These are phyloP conservation scores for Sebastes reedi DNA, from an alignment of 2,797 vertebrate species.

Conservation along the genomic window DNA sequence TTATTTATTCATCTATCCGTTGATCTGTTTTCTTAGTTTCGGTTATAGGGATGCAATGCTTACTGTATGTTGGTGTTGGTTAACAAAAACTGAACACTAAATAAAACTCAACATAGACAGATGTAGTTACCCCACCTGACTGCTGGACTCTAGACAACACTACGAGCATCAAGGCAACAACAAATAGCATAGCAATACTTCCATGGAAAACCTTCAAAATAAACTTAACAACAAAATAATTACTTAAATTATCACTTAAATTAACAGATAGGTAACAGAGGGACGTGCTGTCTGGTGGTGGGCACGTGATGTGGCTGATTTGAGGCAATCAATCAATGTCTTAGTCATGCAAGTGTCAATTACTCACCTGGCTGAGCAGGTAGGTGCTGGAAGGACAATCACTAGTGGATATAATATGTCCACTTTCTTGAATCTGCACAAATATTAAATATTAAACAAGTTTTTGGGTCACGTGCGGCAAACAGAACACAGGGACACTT, in stretches of 20 bases:
- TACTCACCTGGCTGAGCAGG: neutral
- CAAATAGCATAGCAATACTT: neutral
- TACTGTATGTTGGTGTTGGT: neutral
- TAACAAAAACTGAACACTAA: neutral
- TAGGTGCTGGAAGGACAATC: neutral
- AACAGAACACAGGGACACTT: neutral
- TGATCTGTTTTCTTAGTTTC: too few relatives aligned
- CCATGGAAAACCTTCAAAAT: neutral
- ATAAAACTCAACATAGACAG: neutral
- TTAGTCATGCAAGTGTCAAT: neutral
- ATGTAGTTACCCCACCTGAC: neutral
- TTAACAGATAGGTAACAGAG: neutral
- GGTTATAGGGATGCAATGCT: too few relatives aligned
- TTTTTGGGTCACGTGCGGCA: fast-evolving
- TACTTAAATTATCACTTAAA: neutral
- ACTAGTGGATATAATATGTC: neutral
- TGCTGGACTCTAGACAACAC: neutral
- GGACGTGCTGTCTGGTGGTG: neutral
- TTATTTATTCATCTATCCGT: too few relatives aligned
- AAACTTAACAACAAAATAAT: neutral
- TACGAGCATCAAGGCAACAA: neutral
- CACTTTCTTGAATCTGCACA: neutral
- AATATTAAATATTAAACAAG: neutral
- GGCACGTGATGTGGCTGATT: neutral
- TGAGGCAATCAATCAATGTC: neutral